Evolutionary conservation across 1,140 invertebrate genomes (phyloP).

Genomic region (Ips typographus): DNA sequence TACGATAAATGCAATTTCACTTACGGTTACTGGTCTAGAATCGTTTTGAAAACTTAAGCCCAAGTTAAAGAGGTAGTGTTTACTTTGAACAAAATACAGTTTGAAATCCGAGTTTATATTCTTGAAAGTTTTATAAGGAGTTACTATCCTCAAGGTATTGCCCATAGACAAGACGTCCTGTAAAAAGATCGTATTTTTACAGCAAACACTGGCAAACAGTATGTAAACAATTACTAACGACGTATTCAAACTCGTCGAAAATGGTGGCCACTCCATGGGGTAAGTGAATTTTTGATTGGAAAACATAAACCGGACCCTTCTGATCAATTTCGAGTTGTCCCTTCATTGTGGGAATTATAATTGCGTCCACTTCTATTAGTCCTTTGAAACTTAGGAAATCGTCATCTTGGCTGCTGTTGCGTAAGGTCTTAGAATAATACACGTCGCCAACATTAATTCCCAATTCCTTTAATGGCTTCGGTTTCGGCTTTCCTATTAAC

Average conservation of each 20-base stretch:
- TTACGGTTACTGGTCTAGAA: constrained; percentile 59
- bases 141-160: constrained; percentile 65
- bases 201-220: not conserved
- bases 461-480: constrained; percentile 53
- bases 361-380: constrained; percentile 61
- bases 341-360: constrained; percentile 64
- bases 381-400: constrained; percentile 60
- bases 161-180: constrained; percentile 64
- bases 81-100: constrained; percentile 59
- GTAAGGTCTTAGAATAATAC: constrained; percentile 43
- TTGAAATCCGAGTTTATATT: constrained; percentile 63
- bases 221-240: constrained; percentile 43
- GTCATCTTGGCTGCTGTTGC: constrained; percentile 46
- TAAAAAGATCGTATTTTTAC: not conserved
- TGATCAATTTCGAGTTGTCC: constrained; percentile 61
- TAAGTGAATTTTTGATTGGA: constrained; percentile 54
- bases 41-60: constrained; percentile 57
- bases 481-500: constrained; percentile 56
- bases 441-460: constrained; percentile 46
- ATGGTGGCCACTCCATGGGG: constrained; percentile 58
- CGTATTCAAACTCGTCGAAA: constrained; percentile 54
- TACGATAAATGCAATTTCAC: constrained; percentile 17
- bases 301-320: constrained; percentile 56
- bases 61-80: constrained; percentile 59
- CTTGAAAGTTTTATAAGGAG: constrained; percentile 61